phyloP scores from a whole-genome alignment of 2,113 vertebrate species.

The Actenoides hombroni region DNA sequence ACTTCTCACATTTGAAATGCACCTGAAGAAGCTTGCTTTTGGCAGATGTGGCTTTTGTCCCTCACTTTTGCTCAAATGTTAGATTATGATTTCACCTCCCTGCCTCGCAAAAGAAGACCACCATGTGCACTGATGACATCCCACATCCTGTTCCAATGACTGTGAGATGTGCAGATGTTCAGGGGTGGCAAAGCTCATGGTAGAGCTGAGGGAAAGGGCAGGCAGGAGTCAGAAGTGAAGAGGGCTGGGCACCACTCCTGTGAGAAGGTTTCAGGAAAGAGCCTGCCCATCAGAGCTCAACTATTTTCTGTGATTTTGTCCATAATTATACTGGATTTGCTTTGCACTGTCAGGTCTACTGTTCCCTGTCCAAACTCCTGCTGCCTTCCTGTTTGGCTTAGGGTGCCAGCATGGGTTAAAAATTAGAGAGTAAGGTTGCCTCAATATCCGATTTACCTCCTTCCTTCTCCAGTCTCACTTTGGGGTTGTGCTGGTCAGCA shows the following conservation, averaged over 20 bases:
- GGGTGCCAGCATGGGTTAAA: conserved; percentile 9
- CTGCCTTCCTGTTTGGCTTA: conserved; percentile 19
- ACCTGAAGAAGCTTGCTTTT: background rate
- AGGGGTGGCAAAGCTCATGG: background rate
- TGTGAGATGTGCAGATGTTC: background rate
- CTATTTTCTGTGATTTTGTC: background rate
- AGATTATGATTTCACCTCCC: background rate
- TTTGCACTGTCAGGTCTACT: background rate
- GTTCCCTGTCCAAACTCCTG: background rate
- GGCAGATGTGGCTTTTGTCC: background rate
- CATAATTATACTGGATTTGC: background rate
- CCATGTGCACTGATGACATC: fast-evolving
- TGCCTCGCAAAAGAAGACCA: background rate
- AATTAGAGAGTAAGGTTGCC: background rate
- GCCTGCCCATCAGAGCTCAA: background rate
- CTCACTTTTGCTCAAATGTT: background rate
- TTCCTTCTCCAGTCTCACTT: background rate
- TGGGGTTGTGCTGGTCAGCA: background rate
- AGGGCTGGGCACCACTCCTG: background rate
- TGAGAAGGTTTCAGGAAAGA: background rate
- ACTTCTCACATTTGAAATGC: background rate
- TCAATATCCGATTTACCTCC: background rate
- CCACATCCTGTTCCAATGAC: background rate
- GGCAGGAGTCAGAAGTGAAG: background rate
- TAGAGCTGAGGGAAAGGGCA: background rate